Conservation (phyloP, 92 coral and sea anemone species). For the Nematostella vectensis region DNA sequence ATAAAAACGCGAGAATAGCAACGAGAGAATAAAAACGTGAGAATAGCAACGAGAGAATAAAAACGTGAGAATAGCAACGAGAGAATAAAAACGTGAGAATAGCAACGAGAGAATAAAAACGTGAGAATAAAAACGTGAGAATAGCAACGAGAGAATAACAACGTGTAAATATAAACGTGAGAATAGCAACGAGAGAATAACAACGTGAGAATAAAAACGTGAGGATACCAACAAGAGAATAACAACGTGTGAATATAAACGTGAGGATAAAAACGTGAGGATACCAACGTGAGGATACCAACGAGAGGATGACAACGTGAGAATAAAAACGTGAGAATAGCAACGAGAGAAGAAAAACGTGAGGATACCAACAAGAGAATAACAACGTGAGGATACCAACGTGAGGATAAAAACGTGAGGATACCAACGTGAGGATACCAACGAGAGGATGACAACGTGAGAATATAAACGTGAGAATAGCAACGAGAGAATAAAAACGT, state of each 20-base stretch:
- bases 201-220: not conserved
- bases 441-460: no score
- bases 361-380: not conserved
- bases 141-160: not conserved
- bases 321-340: not conserved
- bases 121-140: not conserved
- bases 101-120: not conserved
- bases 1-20: not conserved
- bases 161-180: not conserved
- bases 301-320: not conserved
- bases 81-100: not conserved
- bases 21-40: no score
- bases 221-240: not conserved
- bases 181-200: not conserved
- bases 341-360: not conserved
- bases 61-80: not conserved
- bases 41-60: no score
- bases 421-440: not conserved
- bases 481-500: not conserved
- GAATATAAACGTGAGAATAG: no score
- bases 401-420: not conserved
- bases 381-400: no score
- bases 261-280: not conserved
- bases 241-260: not conserved
- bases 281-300: not conserved